A percentile compares a stretch with the other conserved stretches of the same genome.
Conservation (phyloP, 2,797 vertebrate species). For the Graptemys geographica region DNA sequence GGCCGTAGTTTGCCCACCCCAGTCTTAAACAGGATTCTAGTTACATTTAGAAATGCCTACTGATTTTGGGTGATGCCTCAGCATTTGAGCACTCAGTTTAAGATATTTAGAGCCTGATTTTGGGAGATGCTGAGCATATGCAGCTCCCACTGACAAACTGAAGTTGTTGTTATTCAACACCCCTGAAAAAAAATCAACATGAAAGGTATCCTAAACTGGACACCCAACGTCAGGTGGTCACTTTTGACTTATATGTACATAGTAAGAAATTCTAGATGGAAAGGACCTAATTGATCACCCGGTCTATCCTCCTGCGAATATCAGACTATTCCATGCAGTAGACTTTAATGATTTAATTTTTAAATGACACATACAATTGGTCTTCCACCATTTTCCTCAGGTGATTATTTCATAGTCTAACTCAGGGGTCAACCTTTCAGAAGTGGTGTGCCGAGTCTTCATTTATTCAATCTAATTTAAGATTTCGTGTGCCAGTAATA, state of each 20-base stretch:
- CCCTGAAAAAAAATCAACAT: conserved; percentile 13
- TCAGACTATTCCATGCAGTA: background rate
- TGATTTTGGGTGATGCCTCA: background rate
- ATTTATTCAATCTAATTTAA: too few species aligned
- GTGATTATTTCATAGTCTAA: conserved; percentile 71
- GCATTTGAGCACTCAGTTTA: background rate
- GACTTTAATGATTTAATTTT: conserved; percentile 5
- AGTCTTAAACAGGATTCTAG: background rate
- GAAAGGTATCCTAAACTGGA: conserved; percentile 29
- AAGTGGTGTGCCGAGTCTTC: too few species aligned
- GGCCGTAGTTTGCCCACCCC: too few species aligned
- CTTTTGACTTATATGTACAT: background rate
- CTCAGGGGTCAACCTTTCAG: background rate
- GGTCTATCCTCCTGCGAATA: background rate
- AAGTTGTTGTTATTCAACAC: background rate
- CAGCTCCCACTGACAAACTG: background rate
- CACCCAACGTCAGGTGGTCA: conserved; percentile 1
- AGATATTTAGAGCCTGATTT: background rate
- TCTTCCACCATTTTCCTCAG: conserved; percentile 57
- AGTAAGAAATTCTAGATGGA: conserved; percentile 15
- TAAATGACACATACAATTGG: conserved; percentile 72
- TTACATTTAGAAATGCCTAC: background rate
- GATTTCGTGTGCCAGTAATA: too few species aligned
- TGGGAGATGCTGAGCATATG: background rate
- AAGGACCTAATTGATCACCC: background rate